These are phyloP conservation scores for Polydrusus cervinus DNA, from an alignment of 2,888 invertebrate genomes.

Conservation along the genomic window DNA sequence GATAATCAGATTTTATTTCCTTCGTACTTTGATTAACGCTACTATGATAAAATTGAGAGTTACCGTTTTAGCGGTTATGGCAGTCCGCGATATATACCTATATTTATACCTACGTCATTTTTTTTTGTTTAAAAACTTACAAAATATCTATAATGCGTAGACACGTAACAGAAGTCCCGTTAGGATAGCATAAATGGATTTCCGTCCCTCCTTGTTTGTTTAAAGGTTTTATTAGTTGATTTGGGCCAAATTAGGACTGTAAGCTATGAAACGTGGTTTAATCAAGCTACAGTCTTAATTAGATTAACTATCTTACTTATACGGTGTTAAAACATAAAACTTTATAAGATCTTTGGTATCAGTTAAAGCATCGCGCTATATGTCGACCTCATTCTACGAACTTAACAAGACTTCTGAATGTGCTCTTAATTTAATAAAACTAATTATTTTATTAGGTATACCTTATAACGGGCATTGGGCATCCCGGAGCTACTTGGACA, in stretches of 20 bases:
- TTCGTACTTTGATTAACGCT: no score
- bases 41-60: neutral
- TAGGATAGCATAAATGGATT: conserved; percentile 4
- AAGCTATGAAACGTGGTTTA: conserved; percentile 4
- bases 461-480: no score
- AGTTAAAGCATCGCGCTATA: neutral
- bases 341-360: neutral
- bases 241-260: conserved; percentile 7
- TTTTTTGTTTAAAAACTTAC: neutral
- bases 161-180: neutral
- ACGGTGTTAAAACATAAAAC: neutral
- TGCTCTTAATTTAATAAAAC: no score
- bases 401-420: no score
- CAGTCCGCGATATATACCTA: no score
- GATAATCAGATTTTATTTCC: no score
- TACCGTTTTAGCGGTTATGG: no score
- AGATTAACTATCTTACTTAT: neutral
- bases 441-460: no score
- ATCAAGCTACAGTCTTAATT: conserved; percentile 12
- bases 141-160: neutral
- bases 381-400: neutral
- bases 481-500: no score
- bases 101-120: no score
- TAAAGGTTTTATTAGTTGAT: conserved; percentile 4
- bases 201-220: neutral